Conservation (phyloP, 1,140 invertebrate species). For the Macrobrachium nipponense region DNA sequence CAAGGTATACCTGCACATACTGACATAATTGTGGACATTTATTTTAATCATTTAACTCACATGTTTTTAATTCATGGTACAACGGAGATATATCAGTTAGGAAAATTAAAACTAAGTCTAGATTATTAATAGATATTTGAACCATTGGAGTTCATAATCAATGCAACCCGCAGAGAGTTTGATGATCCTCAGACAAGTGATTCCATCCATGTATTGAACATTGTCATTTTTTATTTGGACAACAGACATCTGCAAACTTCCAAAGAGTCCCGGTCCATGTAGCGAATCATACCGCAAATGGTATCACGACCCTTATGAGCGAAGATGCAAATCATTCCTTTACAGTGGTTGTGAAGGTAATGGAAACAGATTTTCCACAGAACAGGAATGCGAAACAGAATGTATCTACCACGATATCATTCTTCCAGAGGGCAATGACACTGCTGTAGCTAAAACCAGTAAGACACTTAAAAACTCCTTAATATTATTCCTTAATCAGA, state of each 20-base stretch:
- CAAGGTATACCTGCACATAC: too few relatives aligned
- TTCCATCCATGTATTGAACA: too few relatives aligned
- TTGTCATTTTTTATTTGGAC: neutral
- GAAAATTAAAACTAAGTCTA: too few relatives aligned
- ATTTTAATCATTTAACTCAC: too few relatives aligned
- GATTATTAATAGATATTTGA: too few relatives aligned
- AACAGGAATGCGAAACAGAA: slow-evolving; percentile 78
- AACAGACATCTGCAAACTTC: slow-evolving; percentile 75
- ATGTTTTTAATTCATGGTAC: too few relatives aligned
- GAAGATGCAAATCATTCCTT: slow-evolving; percentile 73
- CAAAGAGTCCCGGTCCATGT: slow-evolving; percentile 80
- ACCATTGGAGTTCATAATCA: too few relatives aligned
- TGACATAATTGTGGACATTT: too few relatives aligned
- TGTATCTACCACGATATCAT: slow-evolving; percentile 59
- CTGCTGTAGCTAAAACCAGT: slow-evolving; percentile 71
- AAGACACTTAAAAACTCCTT: slow-evolving; percentile 64
- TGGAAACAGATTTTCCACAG: slow-evolving; percentile 85
- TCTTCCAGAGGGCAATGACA: slow-evolving; percentile 42
- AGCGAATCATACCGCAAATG: slow-evolving; percentile 72
- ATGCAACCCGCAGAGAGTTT: too few relatives aligned
- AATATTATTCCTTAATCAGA: neutral
- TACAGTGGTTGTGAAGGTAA: slow-evolving; percentile 87
- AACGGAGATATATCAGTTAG: too few relatives aligned
- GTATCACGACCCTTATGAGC: slow-evolving; percentile 73
- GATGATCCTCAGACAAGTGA: too few relatives aligned